Conservation (phyloP, 2,888 invertebrate species). For the Cephalotes varians region DNA sequence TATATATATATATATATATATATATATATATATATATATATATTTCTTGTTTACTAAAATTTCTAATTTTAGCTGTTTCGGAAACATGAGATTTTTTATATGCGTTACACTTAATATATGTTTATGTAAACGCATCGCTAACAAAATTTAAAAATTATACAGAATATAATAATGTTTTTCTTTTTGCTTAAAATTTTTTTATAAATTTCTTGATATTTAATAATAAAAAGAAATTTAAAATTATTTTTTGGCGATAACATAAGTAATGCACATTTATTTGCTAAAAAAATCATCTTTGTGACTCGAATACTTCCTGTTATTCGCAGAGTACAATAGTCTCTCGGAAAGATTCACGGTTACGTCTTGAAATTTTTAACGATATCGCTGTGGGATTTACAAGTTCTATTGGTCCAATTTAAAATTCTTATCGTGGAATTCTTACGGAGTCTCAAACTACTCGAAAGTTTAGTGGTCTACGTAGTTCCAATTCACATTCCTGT, state of each 20-base stretch:
- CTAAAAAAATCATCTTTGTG: not conserved
- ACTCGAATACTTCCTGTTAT: not conserved
- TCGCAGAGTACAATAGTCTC: not conserved
- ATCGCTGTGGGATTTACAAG: not conserved
- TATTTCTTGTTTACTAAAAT: not conserved
- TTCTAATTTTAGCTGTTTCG: not conserved
- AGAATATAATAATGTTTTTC: too few relatives aligned
- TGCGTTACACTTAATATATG: not conserved
- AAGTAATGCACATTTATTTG: not conserved
- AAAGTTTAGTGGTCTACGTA: constrained; percentile 55
- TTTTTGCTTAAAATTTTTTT: not conserved
- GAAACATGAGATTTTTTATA: not conserved
- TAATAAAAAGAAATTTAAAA: not conserved
- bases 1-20: too few relatives aligned
- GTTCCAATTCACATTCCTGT: constrained; percentile 63
- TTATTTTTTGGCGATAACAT: not conserved
- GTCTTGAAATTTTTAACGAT: constrained; percentile 18
- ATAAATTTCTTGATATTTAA: not conserved
- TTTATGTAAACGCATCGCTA: not conserved
- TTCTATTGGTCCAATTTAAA: constrained; percentile 28
- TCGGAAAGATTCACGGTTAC: not conserved
- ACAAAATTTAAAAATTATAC: not conserved
- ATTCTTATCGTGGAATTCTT: constrained; percentile 1
- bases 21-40: too few relatives aligned
- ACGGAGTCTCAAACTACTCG: constrained; percentile 30